Evolutionary conservation across 2,797 vertebrate genomes (phyloP).

Genomic region (Simalia tracyae): DNA sequence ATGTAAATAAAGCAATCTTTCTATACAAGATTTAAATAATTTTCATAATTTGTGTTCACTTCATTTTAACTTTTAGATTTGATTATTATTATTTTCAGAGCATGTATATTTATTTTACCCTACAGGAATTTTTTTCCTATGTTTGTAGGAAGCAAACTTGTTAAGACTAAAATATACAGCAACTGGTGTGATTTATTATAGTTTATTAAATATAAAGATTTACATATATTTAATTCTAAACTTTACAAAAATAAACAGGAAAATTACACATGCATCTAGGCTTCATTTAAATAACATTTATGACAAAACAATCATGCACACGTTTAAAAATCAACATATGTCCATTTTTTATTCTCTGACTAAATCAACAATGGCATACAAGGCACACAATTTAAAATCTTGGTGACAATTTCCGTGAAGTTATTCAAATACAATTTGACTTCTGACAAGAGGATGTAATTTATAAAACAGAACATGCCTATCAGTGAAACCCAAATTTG

Average conservation of each 20-base stretch:
- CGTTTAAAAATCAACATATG: slow-evolving; percentile 84
- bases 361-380: slow-evolving; percentile 87
- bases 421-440: slow-evolving; percentile 96
- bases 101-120: slow-evolving; percentile 94
- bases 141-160: slow-evolving; percentile 80
- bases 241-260: slow-evolving; percentile 83
- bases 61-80: slow-evolving; percentile 80
- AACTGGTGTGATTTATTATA: slow-evolving; percentile 87
- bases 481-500: slow-evolving; percentile 88
- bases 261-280: slow-evolving; percentile 77
- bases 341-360: slow-evolving; percentile 84
- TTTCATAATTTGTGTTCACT: slow-evolving; percentile 81
- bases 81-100: slow-evolving; percentile 79
- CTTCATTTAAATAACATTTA: slow-evolving; percentile 91
- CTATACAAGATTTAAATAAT: slow-evolving; percentile 67
- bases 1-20: slow-evolving; percentile 70
- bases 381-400: slow-evolving; percentile 87
- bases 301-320: slow-evolving; percentile 86
- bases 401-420: slow-evolving; percentile 90
- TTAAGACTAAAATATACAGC: slow-evolving; percentile 89
- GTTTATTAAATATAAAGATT: slow-evolving; percentile 88
- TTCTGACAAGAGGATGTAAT: slow-evolving; percentile 94
- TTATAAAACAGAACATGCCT: slow-evolving; percentile 93
- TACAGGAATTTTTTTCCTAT: slow-evolving; percentile 82
- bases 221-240: slow-evolving; percentile 81